A percentile compares a stretch with the other conserved stretches of the same genome.
Evolutionary conservation across 2,113 vertebrate genomes (phyloP).

Genomic region (Eurypyga helias): DNA sequence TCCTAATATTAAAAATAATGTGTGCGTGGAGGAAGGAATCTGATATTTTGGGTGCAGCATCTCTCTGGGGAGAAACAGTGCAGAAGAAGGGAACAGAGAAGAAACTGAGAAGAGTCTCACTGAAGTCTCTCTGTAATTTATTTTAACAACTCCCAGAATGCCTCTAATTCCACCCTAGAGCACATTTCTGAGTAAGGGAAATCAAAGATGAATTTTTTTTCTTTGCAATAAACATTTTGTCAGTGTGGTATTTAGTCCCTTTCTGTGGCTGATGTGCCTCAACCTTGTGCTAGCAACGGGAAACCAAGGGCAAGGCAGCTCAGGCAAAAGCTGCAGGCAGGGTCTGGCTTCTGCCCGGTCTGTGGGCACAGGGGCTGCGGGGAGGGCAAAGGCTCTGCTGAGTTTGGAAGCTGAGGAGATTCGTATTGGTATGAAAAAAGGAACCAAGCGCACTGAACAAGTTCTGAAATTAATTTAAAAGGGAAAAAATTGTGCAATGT

Average conservation of each 20-base stretch:
- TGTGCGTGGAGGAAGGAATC: not conserved
- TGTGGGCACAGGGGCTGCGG: not conserved
- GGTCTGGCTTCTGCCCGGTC: not conserved
- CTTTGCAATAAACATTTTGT: not conserved
- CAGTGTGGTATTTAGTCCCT: not conserved
- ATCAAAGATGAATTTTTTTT: not conserved
- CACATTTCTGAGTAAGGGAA: not conserved
- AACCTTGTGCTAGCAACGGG: not conserved
- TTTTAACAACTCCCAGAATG: not conserved
- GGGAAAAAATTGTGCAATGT: rapidly evolving
- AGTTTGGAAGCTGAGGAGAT: not conserved
- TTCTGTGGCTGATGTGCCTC: not conserved
- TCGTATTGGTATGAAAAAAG: not conserved
- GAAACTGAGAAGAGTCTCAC: not conserved
- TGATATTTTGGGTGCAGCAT: not conserved
- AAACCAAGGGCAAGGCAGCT: not conserved
- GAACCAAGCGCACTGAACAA: not conserved
- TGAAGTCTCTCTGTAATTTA: not conserved
- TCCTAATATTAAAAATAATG: not conserved
- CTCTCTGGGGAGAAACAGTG: not conserved
- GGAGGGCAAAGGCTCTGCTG: not conserved
- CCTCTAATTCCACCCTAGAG: not conserved
- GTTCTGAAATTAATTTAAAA: not conserved
- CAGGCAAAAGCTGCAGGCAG: not conserved
- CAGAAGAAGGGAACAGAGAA: not conserved